Conservation (phyloP, 1,140 invertebrate species). For the Drosophila pseudoananassae region DNA sequence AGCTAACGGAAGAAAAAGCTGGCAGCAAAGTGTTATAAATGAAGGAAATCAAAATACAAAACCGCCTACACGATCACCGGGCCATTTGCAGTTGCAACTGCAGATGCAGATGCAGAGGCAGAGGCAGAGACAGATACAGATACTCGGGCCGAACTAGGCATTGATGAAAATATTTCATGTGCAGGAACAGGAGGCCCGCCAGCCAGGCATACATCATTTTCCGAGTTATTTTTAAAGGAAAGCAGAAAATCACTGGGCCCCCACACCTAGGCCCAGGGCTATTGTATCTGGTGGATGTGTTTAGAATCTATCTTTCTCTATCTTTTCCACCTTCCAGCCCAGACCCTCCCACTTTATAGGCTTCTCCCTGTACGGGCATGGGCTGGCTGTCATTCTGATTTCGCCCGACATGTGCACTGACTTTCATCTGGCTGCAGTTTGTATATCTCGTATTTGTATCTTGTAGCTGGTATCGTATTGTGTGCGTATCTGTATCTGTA, state of each 20-base stretch:
- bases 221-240: conserved; percentile 65
- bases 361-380: conserved; percentile 17
- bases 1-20: conserved; percentile 63
- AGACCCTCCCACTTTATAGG: conserved; percentile 3
- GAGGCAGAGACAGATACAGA: conserved; percentile 11
- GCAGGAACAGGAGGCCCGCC: conserved; percentile 39
- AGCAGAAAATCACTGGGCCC: conserved; percentile 24
- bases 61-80: conserved; percentile 53
- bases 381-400: conserved; percentile 71
- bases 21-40: conserved; percentile 68
- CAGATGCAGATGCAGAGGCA: conserved; percentile 8
- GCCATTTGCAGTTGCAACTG: conserved; percentile 23
- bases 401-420: conserved; percentile 66
- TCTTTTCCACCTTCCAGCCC: conserved; percentile 4
- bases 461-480: conserved; percentile 33
- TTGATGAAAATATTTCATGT: conserved; percentile 69
- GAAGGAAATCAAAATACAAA: conserved; percentile 62
- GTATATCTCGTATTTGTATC: conserved; percentile 53
- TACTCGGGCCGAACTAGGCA: conserved; percentile 14
- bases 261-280: conserved; percentile 20
- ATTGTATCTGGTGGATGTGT: conserved; percentile 55
- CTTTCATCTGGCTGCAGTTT: conserved; percentile 63
- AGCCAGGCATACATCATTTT: conserved; percentile 69
- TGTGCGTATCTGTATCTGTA: conserved; percentile 36
- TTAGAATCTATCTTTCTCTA: conserved; percentile 38